Base-by-base conservation (phyloP, 2,888 invertebrate species). In the Thalpophila matura region DNA sequence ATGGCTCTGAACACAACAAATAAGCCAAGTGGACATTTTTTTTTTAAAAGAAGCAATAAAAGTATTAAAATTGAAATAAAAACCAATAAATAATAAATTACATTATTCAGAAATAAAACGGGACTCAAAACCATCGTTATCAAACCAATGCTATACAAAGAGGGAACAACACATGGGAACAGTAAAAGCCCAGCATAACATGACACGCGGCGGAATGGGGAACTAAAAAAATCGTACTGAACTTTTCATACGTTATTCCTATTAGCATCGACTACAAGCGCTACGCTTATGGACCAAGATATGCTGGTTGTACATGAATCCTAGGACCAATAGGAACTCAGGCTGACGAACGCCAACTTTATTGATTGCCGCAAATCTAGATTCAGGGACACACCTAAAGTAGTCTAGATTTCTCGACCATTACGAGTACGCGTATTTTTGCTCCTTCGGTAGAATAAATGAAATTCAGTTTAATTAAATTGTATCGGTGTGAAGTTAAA, bases 311-410 rank as follows among this genome's bases (percentile, higher is more conserved):
- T 5, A 14, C 1, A 4, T 33, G 33, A 5, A 33, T 12, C n/a
- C 7, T 42, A 47, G 47, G 22, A 47, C 47, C 47, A 47, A 47
- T 47, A n/a, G 47, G 14, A 18, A 29, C n/a, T 46, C 46, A 31
- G 18, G 31, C 31, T 47, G 26, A 26, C 43, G 47, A 31, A 14
- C 10, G 47, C 22, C 20, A 33, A 14, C 31, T 47, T 22, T 47
- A 47, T 47, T 47, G 47, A 47, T 47, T 47, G 33, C 47, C 14
- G 31, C 14, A 33, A 14, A 14, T 31, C 47, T 47, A 22, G 47
- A 47, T 33, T 47, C 31, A 18, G 38, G 20, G 18, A n/a, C 38
- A 47, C 33, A 47, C 22, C 14, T 20, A 20, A 22, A 14, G 4
- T 12, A 47, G 14, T 33, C 47, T 47, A 33, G 33, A 16, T 14